phyloP scores from a whole-genome alignment of 2,113 vertebrate species.

The Garra rufa region DNA sequence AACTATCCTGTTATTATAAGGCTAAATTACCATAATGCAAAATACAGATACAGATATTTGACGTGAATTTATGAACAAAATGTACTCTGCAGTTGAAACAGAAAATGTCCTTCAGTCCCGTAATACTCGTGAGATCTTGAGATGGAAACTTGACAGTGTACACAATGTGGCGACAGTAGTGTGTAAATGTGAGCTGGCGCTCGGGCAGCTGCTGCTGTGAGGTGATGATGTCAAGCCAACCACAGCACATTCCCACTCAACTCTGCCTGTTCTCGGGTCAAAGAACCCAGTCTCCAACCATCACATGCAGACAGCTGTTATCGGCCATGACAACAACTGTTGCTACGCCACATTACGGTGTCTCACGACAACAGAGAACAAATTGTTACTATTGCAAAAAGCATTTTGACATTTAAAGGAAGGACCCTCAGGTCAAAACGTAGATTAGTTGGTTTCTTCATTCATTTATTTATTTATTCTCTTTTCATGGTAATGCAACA shows the following conservation, averaged over 20 bases:
- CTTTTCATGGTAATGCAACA: too few relatives aligned
- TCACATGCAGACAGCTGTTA: not conserved
- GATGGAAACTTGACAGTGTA: not conserved
- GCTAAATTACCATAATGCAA: too few relatives aligned
- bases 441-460: too few relatives aligned
- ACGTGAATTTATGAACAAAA: not conserved
- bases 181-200: not conserved
- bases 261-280: slow-evolving; percentile 12
- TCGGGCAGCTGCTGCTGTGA: slow-evolving; percentile 29
- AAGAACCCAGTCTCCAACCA: slow-evolving; percentile 1
- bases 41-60: too few relatives aligned
- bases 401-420: not conserved
- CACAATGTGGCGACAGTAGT: not conserved
- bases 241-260: slow-evolving; percentile 18
- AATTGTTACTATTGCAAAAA: not conserved
- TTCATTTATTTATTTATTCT: too few relatives aligned
- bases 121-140: not conserved
- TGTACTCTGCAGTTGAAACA: not conserved
- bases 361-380: not conserved
- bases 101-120: not conserved
- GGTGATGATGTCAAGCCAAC: slow-evolving; percentile 33
- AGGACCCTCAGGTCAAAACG: too few relatives aligned
- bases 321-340: not conserved
- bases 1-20: too few relatives aligned
- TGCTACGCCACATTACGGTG: not conserved